Percentiles rank a stretch among this genome's conserved stretches.
These are phyloP conservation scores for Plutomurus gul DNA, from an alignment of 1,140 invertebrate species.

Conservation along the genomic window DNA sequence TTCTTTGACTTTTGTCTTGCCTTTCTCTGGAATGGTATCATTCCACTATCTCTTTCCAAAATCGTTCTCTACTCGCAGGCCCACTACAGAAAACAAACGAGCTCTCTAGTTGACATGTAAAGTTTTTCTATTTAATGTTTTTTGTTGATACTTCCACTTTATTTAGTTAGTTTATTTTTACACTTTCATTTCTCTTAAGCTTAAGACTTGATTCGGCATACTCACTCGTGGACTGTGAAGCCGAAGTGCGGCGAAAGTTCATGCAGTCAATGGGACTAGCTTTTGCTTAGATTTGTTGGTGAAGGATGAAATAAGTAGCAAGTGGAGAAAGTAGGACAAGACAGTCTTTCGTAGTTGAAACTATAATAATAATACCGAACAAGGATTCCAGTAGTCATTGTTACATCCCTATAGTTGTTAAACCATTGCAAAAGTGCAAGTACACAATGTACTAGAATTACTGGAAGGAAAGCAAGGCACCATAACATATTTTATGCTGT, in stretches of 20 bases:
- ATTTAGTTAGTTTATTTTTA: conserved; percentile 8
- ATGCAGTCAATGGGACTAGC: too few species aligned
- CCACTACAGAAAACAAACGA: conserved; percentile 3
- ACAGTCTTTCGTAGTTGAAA: background rate
- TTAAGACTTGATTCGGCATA: background rate
- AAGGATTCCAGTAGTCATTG: too few species aligned
- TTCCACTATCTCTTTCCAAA: background rate
- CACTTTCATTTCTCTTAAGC: background rate
- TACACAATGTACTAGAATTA: too few species aligned
- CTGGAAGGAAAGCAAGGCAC: too few species aligned
- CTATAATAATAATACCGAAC: too few species aligned
- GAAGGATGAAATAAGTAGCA: background rate
- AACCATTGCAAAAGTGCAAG: too few species aligned
- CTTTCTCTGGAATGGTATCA: background rate
- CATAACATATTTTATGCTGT: too few species aligned
- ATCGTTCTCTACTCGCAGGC: background rate
- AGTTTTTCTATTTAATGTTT: background rate
- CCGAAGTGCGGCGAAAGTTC: too few species aligned
- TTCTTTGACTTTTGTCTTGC: conserved; percentile 19
- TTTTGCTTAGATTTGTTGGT: background rate
- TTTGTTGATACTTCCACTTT: background rate
- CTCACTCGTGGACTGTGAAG: background rate
- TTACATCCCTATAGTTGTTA: too few species aligned
- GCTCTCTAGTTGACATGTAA: background rate
- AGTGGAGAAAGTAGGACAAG: conserved; percentile 17